Evolutionary conservation across 2,888 invertebrate species (phyloP).

Genomic region (Trypoxylon attenuatum): DNA sequence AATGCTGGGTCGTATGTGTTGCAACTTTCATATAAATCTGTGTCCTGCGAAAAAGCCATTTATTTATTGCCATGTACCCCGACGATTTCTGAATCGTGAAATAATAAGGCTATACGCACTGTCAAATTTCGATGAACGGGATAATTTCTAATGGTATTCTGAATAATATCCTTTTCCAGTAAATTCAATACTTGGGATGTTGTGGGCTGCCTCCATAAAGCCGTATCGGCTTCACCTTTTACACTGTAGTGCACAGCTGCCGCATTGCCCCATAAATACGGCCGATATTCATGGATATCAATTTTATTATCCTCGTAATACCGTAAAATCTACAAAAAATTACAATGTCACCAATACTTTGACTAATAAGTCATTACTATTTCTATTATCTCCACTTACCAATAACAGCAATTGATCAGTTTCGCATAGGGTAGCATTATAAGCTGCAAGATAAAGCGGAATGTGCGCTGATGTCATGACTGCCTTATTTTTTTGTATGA

Average conservation of each 20-base stretch:
- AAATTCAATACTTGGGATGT: constrained; percentile 84
- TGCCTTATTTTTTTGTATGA: constrained; percentile 80
- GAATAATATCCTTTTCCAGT: constrained; percentile 80
- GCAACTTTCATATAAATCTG: constrained; percentile 55
- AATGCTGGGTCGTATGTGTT: constrained; percentile 89
- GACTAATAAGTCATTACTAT: background rate
- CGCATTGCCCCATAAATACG: constrained; percentile 89
- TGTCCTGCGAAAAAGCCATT: constrained; percentile 52
- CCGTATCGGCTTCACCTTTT: constrained; percentile 77
- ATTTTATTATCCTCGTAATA: constrained; percentile 82
- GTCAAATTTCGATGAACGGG: constrained; percentile 80
- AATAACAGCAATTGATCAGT: constrained; percentile 82
- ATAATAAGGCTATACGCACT: too few relatives aligned
- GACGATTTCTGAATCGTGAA: too few relatives aligned
- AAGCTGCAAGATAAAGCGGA: constrained; percentile 86
- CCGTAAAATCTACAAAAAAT: constrained; percentile 78
- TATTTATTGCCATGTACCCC: too few relatives aligned
- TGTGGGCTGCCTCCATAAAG: constrained; percentile 83
- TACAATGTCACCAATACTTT: background rate
- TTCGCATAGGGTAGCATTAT: constrained; percentile 82
- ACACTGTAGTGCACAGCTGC: constrained; percentile 87
- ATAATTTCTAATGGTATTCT: constrained; percentile 82
- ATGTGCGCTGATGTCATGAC: constrained; percentile 83
- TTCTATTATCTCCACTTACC: too few relatives aligned
- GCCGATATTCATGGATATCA: constrained; percentile 82